These are phyloP conservation scores for Luscinia megarhynchos DNA, from an alignment of 2,797 vertebrate genomes.

Conservation along the genomic window DNA sequence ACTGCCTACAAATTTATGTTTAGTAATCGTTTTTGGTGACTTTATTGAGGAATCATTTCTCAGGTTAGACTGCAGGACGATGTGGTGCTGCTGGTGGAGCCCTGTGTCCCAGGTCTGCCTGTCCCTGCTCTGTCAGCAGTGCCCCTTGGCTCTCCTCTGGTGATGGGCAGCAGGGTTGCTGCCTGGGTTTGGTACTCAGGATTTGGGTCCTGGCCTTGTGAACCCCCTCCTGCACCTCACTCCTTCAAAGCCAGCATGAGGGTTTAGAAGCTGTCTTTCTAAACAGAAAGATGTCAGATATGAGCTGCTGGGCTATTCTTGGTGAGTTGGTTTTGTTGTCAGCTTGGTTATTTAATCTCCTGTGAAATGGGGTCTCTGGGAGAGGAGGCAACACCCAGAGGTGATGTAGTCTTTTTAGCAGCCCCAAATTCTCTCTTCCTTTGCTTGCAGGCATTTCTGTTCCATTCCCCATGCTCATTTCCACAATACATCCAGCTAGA, in stretches of 20 bases:
- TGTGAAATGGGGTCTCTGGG: background rate
- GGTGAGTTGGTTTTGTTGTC: background rate
- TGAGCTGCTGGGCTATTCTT: background rate
- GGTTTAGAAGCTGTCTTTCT: background rate
- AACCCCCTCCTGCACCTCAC: background rate
- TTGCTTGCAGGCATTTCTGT: background rate
- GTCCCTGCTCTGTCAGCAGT: background rate
- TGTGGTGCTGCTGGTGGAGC: background rate
- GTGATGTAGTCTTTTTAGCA: rapidly evolving
- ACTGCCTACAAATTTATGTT: background rate
- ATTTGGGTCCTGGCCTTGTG: background rate
- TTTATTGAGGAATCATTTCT: background rate
- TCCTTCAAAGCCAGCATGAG: background rate
- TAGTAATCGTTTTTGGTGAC: background rate
- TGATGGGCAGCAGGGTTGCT: background rate
- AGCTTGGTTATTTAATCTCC: background rate
- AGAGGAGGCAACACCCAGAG: background rate
- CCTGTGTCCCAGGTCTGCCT: background rate
- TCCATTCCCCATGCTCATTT: background rate
- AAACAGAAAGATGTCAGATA: background rate
- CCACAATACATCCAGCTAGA: rapidly evolving
- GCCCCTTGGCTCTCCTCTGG: background rate
- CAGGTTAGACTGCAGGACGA: background rate
- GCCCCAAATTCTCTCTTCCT: background rate
- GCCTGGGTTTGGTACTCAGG: background rate